Conservation (phyloP, 2,113 vertebrate genomes). For the Sakesphorus luctuosus region DNA sequence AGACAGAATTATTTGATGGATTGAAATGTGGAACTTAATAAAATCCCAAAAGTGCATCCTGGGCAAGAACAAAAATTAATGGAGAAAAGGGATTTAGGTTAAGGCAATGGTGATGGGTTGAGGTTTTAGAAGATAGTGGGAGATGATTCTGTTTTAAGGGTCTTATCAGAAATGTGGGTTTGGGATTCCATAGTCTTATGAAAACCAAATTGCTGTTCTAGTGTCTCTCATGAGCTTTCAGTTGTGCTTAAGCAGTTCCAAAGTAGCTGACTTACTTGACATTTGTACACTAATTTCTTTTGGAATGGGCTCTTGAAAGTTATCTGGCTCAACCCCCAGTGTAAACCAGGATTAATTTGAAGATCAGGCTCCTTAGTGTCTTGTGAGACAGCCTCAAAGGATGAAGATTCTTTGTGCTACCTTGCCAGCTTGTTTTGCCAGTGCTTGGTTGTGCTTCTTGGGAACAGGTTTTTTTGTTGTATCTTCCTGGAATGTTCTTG, state of each 20-base stretch:
- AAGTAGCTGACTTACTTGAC: neutral
- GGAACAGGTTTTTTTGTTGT: neutral
- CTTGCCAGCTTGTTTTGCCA: neutral
- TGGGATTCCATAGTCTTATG: neutral
- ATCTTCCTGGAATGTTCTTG: neutral
- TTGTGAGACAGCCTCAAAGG: neutral
- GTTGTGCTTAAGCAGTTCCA: neutral
- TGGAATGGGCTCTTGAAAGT: neutral
- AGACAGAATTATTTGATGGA: neutral
- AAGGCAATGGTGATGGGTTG: neutral
- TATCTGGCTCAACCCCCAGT: neutral
- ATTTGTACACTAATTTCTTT: neutral
- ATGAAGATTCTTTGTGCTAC: neutral
- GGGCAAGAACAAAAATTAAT: neutral
- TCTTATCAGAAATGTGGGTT: neutral
- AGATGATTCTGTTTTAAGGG: neutral
- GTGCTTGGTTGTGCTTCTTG: neutral
- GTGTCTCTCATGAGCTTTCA: neutral
- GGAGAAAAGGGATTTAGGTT: neutral
- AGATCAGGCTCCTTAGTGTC: neutral
- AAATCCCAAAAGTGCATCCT: neutral
- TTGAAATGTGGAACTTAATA: neutral
- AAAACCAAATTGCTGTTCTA: neutral
- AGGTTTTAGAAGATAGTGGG: neutral
- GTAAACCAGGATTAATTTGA: neutral